Evolutionary conservation across 1,140 invertebrate species (phyloP), one percentile per base, ranked within the genome.

Genomic region (Drosophila trapezifrons): DNA sequence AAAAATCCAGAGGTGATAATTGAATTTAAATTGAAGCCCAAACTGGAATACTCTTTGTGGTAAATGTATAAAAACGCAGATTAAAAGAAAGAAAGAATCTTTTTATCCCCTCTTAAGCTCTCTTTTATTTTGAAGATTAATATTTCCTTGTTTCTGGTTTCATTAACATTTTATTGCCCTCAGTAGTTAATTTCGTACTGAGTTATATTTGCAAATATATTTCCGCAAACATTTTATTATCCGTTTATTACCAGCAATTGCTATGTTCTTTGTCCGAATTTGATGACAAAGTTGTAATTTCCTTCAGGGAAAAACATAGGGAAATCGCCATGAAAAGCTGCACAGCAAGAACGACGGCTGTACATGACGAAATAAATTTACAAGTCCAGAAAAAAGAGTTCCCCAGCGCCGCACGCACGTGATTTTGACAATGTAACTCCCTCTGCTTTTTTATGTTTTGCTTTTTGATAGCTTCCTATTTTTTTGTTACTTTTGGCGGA

Each of bases 351-450:
- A 65, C 63, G 42, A 56, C 57, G 64, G 59, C 47, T 65, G 66
- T 56, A 38, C 49, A 52, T 85, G 81, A 77, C 75, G 74, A 85
- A 52, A 85, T 78, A 84, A 74, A 85, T 80, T 74, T 80, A 80
- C 81, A 80, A 85, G 60, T 52, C 51, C 51, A 57, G 22, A 47
- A 76, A 67, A 59, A 72, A 62, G 38, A 40, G 64, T 70, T 49
- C 3, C 47, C 43, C 79, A 74, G 71, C 13, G 32, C 18, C n/a
- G 10, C 78, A 86, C 76, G 83, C 84, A 80, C 83, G 83, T 87
- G 83, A 87, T 87, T 87, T 87, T 83, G 75, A 87, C 83, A 83
- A 70, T 76, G 76, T 79, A 78, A 67, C 76, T 40, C 52, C 43
- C 37, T 4, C n/a, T 10, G 29, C 29, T 60, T 70, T 70, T 57